phyloP scores from a whole-genome alignment of 2,113 vertebrate genomes.

The Illadopsis cleaveri region DNA sequence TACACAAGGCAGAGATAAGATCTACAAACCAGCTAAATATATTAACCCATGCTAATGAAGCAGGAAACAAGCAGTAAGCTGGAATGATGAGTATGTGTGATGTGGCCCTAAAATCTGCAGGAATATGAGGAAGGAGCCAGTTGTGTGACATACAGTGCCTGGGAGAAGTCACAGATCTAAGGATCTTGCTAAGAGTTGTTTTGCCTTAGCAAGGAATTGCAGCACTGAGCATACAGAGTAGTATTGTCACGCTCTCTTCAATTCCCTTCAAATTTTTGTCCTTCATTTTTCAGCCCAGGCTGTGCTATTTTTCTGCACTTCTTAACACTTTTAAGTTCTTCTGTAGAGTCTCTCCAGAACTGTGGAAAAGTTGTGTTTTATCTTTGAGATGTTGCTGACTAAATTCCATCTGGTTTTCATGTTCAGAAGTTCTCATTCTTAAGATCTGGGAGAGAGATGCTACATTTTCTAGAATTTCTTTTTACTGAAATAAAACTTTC shows the following conservation, averaged over 20 bases:
- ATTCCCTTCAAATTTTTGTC: neutral
- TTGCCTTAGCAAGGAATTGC: neutral
- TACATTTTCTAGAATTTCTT: neutral
- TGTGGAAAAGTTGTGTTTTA: neutral
- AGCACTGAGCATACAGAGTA: neutral
- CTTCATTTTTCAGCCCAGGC: neutral
- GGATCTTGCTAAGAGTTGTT: neutral
- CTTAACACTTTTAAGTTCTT: neutral
- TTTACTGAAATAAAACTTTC: constrained; percentile 21
- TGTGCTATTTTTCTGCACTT: neutral
- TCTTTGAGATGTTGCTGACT: constrained; percentile 9
- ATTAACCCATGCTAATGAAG: neutral
- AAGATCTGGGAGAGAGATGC: neutral
- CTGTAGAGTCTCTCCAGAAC: neutral
- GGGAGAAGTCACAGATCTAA: neutral
- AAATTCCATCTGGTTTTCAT: constrained; percentile 5
- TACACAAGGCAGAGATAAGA: neutral
- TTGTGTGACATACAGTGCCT: neutral
- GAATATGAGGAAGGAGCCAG: neutral
- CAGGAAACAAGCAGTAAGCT: neutral
- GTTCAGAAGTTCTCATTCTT: neutral
- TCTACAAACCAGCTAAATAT: neutral
- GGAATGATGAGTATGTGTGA: neutral
- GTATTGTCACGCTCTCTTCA: neutral
- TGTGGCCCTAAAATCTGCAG: neutral